phyloP scores from a whole-genome alignment of 1,140 invertebrate species.

The Drosophila sturtevanti region DNA sequence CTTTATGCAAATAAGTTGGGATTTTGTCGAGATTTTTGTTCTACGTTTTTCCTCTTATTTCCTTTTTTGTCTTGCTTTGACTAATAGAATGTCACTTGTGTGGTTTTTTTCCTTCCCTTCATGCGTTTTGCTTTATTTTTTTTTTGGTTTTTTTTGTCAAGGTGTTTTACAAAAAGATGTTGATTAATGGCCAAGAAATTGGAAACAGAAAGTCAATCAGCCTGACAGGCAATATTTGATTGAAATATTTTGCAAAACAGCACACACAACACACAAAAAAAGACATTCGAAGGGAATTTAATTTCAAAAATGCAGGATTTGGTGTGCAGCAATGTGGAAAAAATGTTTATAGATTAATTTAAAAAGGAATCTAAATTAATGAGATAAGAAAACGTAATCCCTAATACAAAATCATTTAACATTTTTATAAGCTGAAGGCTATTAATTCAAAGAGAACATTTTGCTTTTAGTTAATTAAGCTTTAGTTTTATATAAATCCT shows the following conservation, averaged over 20 bases:
- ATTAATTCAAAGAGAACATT: background rate
- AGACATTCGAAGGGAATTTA: background rate
- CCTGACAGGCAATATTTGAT: constrained; percentile 23
- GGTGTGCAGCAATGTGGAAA: background rate
- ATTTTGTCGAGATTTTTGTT: constrained; percentile 38
- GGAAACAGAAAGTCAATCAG: constrained; percentile 32
- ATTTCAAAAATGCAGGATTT: constrained; percentile 1
- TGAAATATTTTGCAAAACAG: constrained; percentile 41
- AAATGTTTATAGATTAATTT: background rate
- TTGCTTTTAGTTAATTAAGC: background rate
- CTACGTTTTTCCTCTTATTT: constrained; percentile 5
- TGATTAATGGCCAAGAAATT: constrained; percentile 60
- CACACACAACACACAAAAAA: background rate
- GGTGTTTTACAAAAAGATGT: constrained; percentile 43
- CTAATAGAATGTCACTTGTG: constrained; percentile 49
- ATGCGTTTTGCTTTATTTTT: background rate
- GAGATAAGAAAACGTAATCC: background rate
- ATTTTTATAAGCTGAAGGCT: background rate
- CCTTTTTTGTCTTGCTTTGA: background rate
- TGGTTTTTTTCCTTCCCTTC: background rate
- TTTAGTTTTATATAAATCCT: background rate
- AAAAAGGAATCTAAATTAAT: background rate
- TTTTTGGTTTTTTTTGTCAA: constrained; percentile 29
- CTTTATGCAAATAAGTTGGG: constrained; percentile 67
- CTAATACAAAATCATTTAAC: background rate